These are phyloP conservation scores for Drosophila pruinosa DNA, from an alignment of 1,140 invertebrate genomes.

Conservation along the genomic window DNA sequence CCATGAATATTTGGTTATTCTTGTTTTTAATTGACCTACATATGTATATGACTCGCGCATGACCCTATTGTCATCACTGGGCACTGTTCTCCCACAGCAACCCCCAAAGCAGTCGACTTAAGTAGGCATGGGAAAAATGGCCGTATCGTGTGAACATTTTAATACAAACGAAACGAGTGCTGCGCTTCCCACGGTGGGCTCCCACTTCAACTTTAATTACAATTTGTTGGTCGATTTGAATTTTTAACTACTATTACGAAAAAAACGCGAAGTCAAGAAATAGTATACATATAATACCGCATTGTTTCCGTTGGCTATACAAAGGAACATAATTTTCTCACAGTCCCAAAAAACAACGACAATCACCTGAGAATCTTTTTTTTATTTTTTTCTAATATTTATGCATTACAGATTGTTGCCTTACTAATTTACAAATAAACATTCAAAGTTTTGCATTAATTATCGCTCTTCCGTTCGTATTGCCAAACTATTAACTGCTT, in stretches of 20 bases:
- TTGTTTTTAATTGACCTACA: slow-evolving; percentile 11
- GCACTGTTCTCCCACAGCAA: background rate
- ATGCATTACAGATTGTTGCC: slow-evolving; percentile 53
- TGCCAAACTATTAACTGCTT: slow-evolving; percentile 28
- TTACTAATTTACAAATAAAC: slow-evolving; percentile 78
- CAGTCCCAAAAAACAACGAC: slow-evolving; percentile 63
- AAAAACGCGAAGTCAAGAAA: slow-evolving; percentile 69
- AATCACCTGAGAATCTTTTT: slow-evolving; percentile 53
- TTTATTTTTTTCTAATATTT: slow-evolving; percentile 69
- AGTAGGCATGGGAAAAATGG: slow-evolving; percentile 71
- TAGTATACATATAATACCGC: slow-evolving; percentile 48
- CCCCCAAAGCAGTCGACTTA: slow-evolving; percentile 31
- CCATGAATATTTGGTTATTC: slow-evolving; percentile 49
- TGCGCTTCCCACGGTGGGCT: slow-evolving; percentile 68
- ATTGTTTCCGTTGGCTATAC: slow-evolving; percentile 69
- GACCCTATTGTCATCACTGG: background rate
- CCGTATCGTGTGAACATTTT: slow-evolving; percentile 71
- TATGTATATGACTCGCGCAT: background rate
- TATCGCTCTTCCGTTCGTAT: slow-evolving; percentile 63
- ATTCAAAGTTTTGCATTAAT: slow-evolving; percentile 75
- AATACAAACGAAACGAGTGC: slow-evolving; percentile 70
- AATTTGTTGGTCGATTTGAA: slow-evolving; percentile 61
- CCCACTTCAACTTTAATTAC: slow-evolving; percentile 71
- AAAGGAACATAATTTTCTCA: slow-evolving; percentile 73
- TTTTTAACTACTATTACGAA: slow-evolving; percentile 48